phyloP scores from a whole-genome alignment of 2,888 invertebrate genomes.

The Adela reaumurella region DNA sequence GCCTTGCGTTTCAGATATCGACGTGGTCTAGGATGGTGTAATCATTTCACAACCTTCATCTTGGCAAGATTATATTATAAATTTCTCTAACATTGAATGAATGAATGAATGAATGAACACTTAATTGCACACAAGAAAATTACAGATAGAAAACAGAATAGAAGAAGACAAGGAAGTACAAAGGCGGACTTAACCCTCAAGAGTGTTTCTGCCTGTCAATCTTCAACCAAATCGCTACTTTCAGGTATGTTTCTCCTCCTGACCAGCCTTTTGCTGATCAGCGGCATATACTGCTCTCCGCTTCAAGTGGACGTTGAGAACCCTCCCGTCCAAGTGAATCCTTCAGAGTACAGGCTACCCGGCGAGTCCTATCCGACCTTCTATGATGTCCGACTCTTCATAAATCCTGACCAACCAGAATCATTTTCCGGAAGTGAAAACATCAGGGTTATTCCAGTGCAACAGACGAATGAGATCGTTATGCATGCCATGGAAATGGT shows the following conservation, averaged over 20 bases:
- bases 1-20: too few species aligned
- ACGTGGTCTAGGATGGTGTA: too few species aligned
- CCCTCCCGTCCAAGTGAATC: constrained; percentile 13
- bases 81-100: too few species aligned
- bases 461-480: constrained; percentile 25
- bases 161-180: too few species aligned
- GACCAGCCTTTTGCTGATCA: background rate
- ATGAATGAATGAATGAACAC: too few species aligned
- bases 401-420: constrained; percentile 35
- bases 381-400: constrained; percentile 47
- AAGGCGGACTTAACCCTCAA: too few species aligned
- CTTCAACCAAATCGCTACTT: too few species aligned
- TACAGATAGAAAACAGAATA: too few species aligned
- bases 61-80: too few species aligned
- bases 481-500: constrained; percentile 46
- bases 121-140: too few species aligned
- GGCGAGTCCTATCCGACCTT: constrained; percentile 43
- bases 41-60: too few species aligned
- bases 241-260: background rate
- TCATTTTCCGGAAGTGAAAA: constrained; percentile 41
- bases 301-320: background rate
- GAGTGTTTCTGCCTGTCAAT: too few species aligned
- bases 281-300: constrained; percentile 13
- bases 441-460: constrained; percentile 29
- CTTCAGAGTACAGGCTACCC: constrained; percentile 56